Conservation (phyloP, 2,888 invertebrate genomes). For the Branchellion lobata region DNA sequence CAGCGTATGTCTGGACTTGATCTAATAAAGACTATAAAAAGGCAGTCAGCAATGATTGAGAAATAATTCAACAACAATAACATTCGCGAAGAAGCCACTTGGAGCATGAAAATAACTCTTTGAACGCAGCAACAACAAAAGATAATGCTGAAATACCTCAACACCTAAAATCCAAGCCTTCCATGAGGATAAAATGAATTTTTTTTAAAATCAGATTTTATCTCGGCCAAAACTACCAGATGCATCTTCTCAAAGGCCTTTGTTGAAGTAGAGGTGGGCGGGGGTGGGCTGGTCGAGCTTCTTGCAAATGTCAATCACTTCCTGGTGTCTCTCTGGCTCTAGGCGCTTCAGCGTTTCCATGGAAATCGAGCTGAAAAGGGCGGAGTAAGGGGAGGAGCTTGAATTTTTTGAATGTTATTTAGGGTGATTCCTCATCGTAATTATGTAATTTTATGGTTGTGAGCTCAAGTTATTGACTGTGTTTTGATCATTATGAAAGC, state of each 20-base stretch:
- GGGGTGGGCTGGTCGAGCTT: constrained; percentile 67
- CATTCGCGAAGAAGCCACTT: too few relatives aligned
- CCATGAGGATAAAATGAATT: background rate
- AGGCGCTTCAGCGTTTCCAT: constrained; percentile 71
- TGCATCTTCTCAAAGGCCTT: constrained; percentile 72
- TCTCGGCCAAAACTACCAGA: background rate
- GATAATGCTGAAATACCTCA: background rate
- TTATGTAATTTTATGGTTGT: too few relatives aligned
- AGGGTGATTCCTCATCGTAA: too few relatives aligned
- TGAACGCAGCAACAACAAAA: background rate
- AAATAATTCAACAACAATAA: too few relatives aligned
- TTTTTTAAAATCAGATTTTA: background rate
- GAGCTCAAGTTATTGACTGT: too few relatives aligned
- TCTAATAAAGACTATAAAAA: too few relatives aligned
- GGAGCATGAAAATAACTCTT: too few relatives aligned
- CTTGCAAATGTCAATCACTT: constrained; percentile 70
- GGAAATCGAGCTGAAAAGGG: constrained; percentile 61
- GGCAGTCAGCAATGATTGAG: too few relatives aligned
- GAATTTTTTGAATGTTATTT: too few relatives aligned
- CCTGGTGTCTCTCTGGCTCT: constrained; percentile 74
- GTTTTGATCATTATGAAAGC: too few relatives aligned
- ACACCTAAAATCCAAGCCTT: background rate
- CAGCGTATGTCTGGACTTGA: too few relatives aligned
- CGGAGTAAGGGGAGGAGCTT: background rate
- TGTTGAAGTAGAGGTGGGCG: constrained; percentile 79